Base-by-base conservation (phyloP, 2,113 vertebrate species). In the Amphiprion percula region DNA sequence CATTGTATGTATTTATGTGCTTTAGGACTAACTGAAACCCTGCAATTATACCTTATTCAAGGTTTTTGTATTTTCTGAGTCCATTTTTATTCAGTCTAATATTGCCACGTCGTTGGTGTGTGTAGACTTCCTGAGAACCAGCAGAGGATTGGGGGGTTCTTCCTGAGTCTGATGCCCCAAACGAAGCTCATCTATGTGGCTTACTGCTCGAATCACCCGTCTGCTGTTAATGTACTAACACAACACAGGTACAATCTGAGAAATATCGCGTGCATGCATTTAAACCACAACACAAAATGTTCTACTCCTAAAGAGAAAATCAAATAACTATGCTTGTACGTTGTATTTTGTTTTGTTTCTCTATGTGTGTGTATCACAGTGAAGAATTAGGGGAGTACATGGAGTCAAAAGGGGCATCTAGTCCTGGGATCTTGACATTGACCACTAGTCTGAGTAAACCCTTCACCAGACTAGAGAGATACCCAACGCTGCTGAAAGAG, bases 131-230 rank as follows among this genome's bases (percentile, higher is more conserved):
- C 97, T 47, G 98, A 99, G 92, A 91, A 89, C 79, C 97, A 99
- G 88, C 98, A 99, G 94, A 95, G 94, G 58, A 96, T 99, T 2
- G 98, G 98, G 19, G 96, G 97, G 9, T 99, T 98, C 90, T 99
- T 98, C 90, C 88, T 98, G 65, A 97, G 90, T 80, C 72, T 97
- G 82, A 97, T 99, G 94, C 93, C 96, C 2, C 97, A 98, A 73
- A 97, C 98, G 95, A 98, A 96, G 91, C 92, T 68, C 53, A 81
- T 98, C 44, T 99, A 99, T 68, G 90, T 97, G 77, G 90, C 95
- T 0, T 99, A 99, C 82, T 99, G 98, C 94, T 96, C 97, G 93
- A 99, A 96, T 85, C 98, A 99, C 77, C 98, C 98, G 0, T 97
- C 95, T 15, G 97, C 97, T 16, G 97, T 99, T 70, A 95, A 90